phyloP scores from a whole-genome alignment of 92 coral and sea anemone genomes.

The Umimayanthus kanabou region DNA sequence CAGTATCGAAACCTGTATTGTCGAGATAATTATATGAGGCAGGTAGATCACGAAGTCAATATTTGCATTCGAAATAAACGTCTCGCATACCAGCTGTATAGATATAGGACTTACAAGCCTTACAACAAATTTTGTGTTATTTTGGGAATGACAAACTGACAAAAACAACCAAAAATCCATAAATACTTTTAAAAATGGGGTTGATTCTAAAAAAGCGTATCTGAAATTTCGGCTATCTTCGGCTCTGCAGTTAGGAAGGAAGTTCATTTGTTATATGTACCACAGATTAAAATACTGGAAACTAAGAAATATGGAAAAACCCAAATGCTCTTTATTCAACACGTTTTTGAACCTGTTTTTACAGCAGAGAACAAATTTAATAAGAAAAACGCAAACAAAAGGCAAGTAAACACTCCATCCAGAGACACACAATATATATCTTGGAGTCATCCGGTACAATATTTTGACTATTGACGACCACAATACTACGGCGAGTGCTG shows the following conservation, averaged over 20 bases:
- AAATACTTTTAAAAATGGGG: no score
- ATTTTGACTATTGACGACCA: not conserved
- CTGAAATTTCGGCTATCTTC: no score
- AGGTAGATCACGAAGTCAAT: not conserved
- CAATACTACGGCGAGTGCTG: not conserved
- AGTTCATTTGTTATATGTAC: no score
- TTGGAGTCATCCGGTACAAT: not conserved
- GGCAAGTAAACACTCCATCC: not conserved
- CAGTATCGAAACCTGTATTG: not conserved
- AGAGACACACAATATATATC: not conserved
- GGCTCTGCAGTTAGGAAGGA: no score
- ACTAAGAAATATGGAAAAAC: not conserved
- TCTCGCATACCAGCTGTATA: not conserved
- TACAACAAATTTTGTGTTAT: not conserved
- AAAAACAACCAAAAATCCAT: not conserved
- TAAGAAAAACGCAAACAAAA: not conserved
- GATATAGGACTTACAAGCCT: not conserved
- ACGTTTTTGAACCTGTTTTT: not conserved
- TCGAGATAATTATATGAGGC: not conserved
- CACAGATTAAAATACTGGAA: not conserved
- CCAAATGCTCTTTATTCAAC: not conserved
- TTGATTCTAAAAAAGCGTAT: no score
- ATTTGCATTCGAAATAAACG: not conserved
- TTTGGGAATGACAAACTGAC: not conserved
- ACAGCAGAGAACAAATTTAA: not conserved